Conservation (phyloP, 2,888 invertebrate genomes). For the Piscicola geometra region DNA sequence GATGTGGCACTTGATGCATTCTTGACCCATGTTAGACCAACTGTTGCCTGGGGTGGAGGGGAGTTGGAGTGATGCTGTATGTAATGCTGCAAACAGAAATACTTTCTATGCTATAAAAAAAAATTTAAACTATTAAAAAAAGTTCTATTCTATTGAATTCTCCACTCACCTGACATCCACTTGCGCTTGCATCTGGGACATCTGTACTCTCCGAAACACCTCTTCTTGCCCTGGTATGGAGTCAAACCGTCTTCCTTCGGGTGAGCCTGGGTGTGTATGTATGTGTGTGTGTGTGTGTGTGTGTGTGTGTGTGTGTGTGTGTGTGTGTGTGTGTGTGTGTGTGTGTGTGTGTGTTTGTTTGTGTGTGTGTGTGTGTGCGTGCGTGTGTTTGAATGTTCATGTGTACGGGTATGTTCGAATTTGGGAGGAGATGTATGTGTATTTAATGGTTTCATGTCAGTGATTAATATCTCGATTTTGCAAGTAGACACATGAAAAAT, state of each 20-base stretch:
- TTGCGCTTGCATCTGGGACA: constrained; percentile 84
- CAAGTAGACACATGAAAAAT: background rate
- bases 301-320: background rate
- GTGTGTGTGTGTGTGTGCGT: constrained; percentile 2
- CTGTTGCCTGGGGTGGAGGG: constrained; percentile 61
- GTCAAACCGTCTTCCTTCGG: constrained; percentile 57
- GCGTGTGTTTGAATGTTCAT: background rate
- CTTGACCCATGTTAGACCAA: constrained; percentile 85
- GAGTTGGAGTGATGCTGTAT: background rate
- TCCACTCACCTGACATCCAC: constrained; percentile 75
- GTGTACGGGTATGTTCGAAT: constrained; percentile 10
- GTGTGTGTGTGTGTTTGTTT: constrained; percentile 18
- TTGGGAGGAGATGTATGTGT: constrained; percentile 79
- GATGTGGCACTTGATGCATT: constrained; percentile 81
- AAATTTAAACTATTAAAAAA: background rate
- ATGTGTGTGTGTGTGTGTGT: background rate
- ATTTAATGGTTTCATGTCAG: constrained; percentile 52
- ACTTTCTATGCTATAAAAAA: background rate
- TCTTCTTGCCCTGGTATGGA: constrained; percentile 82
- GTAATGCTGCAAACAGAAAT: background rate
- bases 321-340: constrained; percentile 17
- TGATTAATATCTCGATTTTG: background rate
- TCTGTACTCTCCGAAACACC: constrained; percentile 87
- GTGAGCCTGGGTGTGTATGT: constrained; percentile 3
- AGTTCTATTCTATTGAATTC: background rate